Base-by-base conservation (phyloP, 2,797 vertebrate species). In the Oceanodroma leucorhoa region DNA sequence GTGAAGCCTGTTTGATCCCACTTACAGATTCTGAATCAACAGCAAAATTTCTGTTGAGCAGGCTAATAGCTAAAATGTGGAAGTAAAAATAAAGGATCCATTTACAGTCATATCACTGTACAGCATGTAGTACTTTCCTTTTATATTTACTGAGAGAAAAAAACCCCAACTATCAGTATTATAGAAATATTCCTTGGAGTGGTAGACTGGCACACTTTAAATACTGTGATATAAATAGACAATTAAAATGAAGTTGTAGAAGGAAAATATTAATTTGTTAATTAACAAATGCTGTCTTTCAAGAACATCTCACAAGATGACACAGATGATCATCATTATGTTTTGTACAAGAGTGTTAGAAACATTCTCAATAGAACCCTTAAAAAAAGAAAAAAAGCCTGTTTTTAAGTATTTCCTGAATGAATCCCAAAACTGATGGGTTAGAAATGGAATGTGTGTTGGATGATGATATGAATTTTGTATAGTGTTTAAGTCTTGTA, bases 331-430 rank as follows among this genome's bases (percentile, higher is more conserved):
- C 88, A 80, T 79, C 5, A 50, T 58, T 80, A 9, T 62, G 45
- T 78, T 95, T 93, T 87, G 53, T 64, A 69, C 14, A 66, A 82
- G 10, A 70, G 36, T 43, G 66, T 80, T 86, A 85, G 92, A 86
- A 96, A 78, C n/a, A 90, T 71, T 89, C 81, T 94, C 73, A 92
- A 50, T 30, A 93, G 20, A 90, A 77, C 46, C 81, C 46, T 14
- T 61, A 73, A 89, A 87, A 90, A 57, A 54, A 73, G 46, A 62
- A 77, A 80, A 80, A 72, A 54, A 51, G 50, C 32, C 81, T 94
- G 89, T 55, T 95, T 89, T 95, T 93, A 93, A 96, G 77, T 87
- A 89, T 88, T 96, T 94, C 53, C 94, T 97, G 95, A 93, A 96
- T 88, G 55, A 94, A 94, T 93, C 85, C 93, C 91, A 80, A 91